These are phyloP conservation scores for Podarcis lilfordi DNA, from an alignment of 2,797 vertebrate genomes.

Conservation along the genomic window DNA sequence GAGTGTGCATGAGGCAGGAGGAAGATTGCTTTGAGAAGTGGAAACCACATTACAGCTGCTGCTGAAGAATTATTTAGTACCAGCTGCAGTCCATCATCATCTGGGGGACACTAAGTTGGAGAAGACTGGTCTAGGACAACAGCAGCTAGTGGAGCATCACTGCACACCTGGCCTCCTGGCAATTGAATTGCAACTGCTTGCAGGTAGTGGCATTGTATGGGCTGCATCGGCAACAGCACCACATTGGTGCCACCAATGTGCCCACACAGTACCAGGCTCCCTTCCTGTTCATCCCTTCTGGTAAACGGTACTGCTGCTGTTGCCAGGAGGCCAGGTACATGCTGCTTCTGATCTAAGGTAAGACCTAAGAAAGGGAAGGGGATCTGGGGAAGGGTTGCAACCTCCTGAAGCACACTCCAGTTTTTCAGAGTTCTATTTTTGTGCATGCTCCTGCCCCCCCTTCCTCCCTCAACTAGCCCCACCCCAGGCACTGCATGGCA, in stretches of 20 bases:
- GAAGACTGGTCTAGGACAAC: too few relatives aligned
- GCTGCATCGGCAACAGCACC: too few relatives aligned
- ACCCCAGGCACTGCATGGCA: constrained; percentile 84
- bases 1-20: constrained; percentile 72
- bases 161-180: too few relatives aligned
- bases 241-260: too few relatives aligned
- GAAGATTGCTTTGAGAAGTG: background rate
- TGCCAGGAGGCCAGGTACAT: too few relatives aligned
- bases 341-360: background rate
- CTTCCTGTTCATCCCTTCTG: too few relatives aligned
- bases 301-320: too few relatives aligned
- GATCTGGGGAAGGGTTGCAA: background rate
- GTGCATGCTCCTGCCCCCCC: constrained; percentile 79
- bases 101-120: too few relatives aligned
- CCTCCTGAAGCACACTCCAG: constrained; percentile 70
- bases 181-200: too few relatives aligned
- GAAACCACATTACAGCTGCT: background rate
- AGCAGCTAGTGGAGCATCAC: too few relatives aligned
- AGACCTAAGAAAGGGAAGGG: background rate
- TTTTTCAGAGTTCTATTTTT: constrained; percentile 85
- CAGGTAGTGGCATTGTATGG: too few relatives aligned
- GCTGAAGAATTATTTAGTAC: background rate
- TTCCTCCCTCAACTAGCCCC: constrained; percentile 57
- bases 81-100: background rate
- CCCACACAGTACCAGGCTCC: too few relatives aligned